A percentile compares a stretch with the other conserved stretches of the same genome.
phyloP scores from a whole-genome alignment of 1,140 invertebrate genomes.

The Trachymyrmex cornetzi region DNA sequence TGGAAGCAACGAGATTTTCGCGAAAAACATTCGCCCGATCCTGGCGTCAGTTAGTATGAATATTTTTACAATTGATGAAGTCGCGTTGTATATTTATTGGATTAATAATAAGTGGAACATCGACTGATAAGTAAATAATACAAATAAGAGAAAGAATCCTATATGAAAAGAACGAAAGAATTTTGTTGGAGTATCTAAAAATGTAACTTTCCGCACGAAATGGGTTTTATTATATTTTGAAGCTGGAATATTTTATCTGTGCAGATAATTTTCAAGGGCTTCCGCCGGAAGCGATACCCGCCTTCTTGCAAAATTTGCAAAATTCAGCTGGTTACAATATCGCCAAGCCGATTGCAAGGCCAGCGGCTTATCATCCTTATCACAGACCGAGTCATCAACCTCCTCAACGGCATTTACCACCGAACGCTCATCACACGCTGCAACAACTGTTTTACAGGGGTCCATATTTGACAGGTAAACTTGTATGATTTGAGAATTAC shows the following conservation, averaged over 20 bases:
- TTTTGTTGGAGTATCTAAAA: no score
- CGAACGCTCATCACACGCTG: conserved; percentile 86
- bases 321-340: conserved; percentile 85
- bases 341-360: conserved; percentile 87
- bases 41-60: conserved; percentile 42
- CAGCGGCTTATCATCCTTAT: conserved; percentile 85
- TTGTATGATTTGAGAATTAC: neutral
- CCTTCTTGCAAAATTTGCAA: conserved; percentile 84
- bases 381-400: conserved; percentile 85
- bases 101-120: no score
- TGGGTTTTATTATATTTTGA: neutral
- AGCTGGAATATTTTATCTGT: conserved; percentile 57
- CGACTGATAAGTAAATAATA: no score
- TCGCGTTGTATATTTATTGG: neutral
- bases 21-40: conserved; percentile 1
- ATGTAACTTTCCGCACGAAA: no score
- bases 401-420: conserved; percentile 84
- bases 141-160: no score
- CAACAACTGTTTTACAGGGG: conserved; percentile 86
- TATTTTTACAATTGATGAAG: conserved; percentile 24
- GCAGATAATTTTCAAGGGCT: conserved; percentile 85
- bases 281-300: conserved; percentile 82
- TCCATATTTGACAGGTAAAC: conserved; percentile 87
- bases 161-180: no score
- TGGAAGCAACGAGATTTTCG: conserved; percentile 6